phyloP scores from a whole-genome alignment of 2,888 invertebrate species.

The Sceliomorpha sp. region DNA sequence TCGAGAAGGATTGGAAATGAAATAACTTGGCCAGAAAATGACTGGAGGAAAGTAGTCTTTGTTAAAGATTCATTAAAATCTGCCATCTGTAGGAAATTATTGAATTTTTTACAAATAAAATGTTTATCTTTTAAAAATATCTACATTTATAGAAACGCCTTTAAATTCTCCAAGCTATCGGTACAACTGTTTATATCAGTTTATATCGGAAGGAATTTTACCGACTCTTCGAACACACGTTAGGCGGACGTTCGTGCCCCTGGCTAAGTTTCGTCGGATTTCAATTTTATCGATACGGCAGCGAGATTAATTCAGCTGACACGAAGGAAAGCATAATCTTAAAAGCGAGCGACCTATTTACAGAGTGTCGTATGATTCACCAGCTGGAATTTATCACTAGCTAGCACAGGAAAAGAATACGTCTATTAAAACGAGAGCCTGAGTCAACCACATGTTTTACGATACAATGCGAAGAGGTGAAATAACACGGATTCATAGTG shows the following conservation, averaged over 20 bases:
- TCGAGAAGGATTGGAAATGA: no score
- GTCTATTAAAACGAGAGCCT: constrained; percentile 17
- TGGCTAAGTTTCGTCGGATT: constrained; percentile 41
- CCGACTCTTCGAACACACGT: constrained; percentile 40
- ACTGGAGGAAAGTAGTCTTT: no score
- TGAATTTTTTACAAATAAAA: no score
- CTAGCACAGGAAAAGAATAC: constrained; percentile 47
- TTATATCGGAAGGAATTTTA: constrained; percentile 31
- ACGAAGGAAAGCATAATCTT: constrained; percentile 40
- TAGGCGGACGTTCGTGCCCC: constrained; percentile 44
- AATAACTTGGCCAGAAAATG: no score
- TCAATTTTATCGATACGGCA: constrained; percentile 38
- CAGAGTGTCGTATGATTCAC: constrained; percentile 63
- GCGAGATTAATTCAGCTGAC: constrained; percentile 46
- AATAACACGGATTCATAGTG: constrained; percentile 20
- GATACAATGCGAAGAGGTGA: constrained; percentile 22
- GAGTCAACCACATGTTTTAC: constrained; percentile 19
- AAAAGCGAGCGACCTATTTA: constrained; percentile 62
- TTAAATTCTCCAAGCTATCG: constrained; percentile 31
- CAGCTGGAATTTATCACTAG: constrained; percentile 58
- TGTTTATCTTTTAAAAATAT: no score
- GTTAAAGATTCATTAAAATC: no score
- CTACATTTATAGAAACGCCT: no score
- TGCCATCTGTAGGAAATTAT: no score
- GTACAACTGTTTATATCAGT: constrained; percentile 17